phyloP scores from a whole-genome alignment of 2,888 invertebrate species.

The Calephelis perditalis region DNA sequence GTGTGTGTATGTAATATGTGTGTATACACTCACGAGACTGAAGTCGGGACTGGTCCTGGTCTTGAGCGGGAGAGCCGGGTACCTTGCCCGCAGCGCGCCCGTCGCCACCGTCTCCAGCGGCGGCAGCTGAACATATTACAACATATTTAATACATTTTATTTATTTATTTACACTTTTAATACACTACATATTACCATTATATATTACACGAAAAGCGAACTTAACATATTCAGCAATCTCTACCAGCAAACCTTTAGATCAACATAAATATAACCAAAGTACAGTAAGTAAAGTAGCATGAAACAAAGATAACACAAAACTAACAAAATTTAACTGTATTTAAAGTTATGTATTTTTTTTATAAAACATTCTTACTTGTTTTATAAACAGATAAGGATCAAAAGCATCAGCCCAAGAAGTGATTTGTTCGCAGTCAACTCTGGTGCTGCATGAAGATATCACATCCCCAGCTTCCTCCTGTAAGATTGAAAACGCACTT shows the following conservation, averaged over 20 bases:
- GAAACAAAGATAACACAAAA: too few species aligned
- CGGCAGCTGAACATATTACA: constrained; percentile 45
- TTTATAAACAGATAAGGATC: constrained; percentile 95
- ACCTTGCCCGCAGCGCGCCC: constrained; percentile 65
- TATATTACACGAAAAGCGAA: too few species aligned
- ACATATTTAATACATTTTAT: too few species aligned
- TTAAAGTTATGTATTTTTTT: not conserved
- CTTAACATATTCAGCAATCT: too few species aligned
- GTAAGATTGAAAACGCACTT: not conserved
- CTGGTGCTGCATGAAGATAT: constrained; percentile 61
- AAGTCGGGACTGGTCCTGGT: constrained; percentile 96
- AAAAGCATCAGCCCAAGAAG: constrained; percentile 84
- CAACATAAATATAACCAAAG: not conserved
- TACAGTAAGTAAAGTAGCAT: too few species aligned
- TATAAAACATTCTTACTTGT: constrained; percentile 76
- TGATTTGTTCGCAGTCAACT: constrained; percentile 61
- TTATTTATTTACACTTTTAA: too few species aligned
- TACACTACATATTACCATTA: too few species aligned
- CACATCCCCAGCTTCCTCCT: constrained; percentile 67
- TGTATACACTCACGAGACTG: constrained; percentile 84
- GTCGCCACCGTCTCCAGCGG: constrained; percentile 64
- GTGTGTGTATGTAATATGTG: not conserved
- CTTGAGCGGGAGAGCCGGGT: constrained; percentile 93
- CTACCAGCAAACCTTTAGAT: too few species aligned
- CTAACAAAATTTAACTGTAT: too few species aligned